These are phyloP conservation scores for Tragopan temminckii DNA, from an alignment of 2,797 vertebrate species.

Conservation along the genomic window DNA sequence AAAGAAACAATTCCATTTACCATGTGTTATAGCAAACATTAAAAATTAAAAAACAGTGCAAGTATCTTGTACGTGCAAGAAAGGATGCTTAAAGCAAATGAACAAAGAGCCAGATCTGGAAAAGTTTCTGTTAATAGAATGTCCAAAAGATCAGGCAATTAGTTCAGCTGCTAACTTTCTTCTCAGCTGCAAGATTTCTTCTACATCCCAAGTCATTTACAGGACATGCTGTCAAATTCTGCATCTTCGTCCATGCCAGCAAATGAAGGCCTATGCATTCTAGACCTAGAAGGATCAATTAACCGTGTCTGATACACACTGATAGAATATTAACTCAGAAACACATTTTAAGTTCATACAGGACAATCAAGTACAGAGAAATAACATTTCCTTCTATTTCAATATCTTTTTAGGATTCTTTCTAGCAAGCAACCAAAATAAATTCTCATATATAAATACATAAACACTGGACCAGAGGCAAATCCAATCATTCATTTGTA, in stretches of 20 bases:
- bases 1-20: neutral
- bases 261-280: neutral
- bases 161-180: neutral
- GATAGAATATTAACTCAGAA: neutral
- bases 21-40: neutral
- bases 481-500: neutral
- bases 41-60: neutral
- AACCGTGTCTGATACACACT: neutral
- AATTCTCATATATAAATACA: neutral
- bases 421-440: neutral
- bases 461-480: neutral
- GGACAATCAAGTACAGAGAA: neutral
- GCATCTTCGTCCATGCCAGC: neutral
- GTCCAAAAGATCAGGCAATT: neutral
- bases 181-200: neutral
- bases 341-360: rapidly evolving
- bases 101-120: neutral
- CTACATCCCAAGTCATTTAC: neutral
- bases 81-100: neutral
- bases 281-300: neutral
- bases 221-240: neutral
- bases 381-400: neutral
- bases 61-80: rapidly evolving
- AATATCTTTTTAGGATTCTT: neutral
- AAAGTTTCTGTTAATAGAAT: neutral